phyloP scores from a whole-genome alignment of 2,888 invertebrate genomes.

The Agrochola circellaris region DNA sequence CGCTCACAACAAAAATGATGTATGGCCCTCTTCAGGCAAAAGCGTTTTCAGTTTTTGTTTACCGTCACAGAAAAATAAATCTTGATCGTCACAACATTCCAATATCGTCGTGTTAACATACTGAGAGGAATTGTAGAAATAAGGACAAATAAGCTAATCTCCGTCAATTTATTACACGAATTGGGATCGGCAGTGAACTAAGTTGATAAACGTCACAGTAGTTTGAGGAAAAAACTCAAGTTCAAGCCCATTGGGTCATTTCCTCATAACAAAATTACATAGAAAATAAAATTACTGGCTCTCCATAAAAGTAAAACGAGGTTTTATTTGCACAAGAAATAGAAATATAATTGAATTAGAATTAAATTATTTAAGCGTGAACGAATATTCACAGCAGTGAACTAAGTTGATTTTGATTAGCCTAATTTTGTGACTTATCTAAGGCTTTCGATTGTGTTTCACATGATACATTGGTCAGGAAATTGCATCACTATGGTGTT shows the following conservation, averaged over 20 bases:
- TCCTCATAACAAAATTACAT: slow-evolving; percentile 33
- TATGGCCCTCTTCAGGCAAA: slow-evolving; percentile 17
- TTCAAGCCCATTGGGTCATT: slow-evolving; percentile 28
- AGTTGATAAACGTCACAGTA: slow-evolving; percentile 17
- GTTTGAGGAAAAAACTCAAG: slow-evolving; percentile 28
- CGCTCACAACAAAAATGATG: slow-evolving; percentile 20
- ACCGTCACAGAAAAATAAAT: slow-evolving; percentile 34
- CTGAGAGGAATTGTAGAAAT: slow-evolving; percentile 31
- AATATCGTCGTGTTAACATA: slow-evolving; percentile 17
- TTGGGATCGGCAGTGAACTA: slow-evolving; percentile 2
- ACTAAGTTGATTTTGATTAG: not conserved
- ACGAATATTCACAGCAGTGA: not conserved
- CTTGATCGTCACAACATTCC: slow-evolving; percentile 35
- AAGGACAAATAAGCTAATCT: slow-evolving; percentile 40
- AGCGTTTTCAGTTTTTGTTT: slow-evolving; percentile 20
- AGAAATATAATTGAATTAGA: no score
- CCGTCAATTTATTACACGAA: slow-evolving; percentile 31
- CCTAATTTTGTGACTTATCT: no score
- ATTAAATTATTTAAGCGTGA: slow-evolving; percentile 6
- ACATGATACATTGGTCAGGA: no score
- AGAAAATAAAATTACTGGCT: slow-evolving; percentile 19
- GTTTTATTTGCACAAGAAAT: not conserved
- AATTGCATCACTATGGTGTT: no score
- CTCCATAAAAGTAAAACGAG: slow-evolving; percentile 3
- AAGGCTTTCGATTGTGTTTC: no score